Conservation (phyloP, 2,888 invertebrate species). For the Drosophila colorata region DNA sequence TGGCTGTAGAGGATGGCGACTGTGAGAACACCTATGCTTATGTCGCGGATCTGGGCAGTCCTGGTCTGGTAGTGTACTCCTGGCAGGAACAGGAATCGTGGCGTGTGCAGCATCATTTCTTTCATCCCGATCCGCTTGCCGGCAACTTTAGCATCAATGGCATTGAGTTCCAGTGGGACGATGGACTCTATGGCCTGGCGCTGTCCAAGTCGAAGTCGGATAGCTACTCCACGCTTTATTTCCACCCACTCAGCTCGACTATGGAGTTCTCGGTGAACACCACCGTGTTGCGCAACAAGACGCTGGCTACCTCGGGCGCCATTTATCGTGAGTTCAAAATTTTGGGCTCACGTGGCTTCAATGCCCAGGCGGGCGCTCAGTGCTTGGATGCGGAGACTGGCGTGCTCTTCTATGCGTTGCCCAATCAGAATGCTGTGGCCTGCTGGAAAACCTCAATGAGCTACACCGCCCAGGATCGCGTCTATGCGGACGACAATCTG, state of each 20-base stretch:
- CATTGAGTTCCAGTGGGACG: slow-evolving; percentile 90
- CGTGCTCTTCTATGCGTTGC: slow-evolving; percentile 90
- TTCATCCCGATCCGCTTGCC: slow-evolving; percentile 90
- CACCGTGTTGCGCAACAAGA: slow-evolving; percentile 88
- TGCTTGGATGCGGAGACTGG: slow-evolving; percentile 90
- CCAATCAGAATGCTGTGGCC: slow-evolving; percentile 91
- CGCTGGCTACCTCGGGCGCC: slow-evolving; percentile 85
- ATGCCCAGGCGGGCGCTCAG: slow-evolving; percentile 90
- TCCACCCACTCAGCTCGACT: slow-evolving; percentile 92
- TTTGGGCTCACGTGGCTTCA: slow-evolving; percentile 89
- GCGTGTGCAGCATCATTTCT: slow-evolving; percentile 90
- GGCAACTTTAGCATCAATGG: slow-evolving; percentile 91
- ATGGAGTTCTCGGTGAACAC: slow-evolving; percentile 92
- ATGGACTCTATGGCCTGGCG: slow-evolving; percentile 91
- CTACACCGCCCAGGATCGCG: slow-evolving; percentile 90
- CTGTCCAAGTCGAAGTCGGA: slow-evolving; percentile 88
- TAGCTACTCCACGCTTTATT: slow-evolving; percentile 90
- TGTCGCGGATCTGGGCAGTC: slow-evolving; percentile 89
- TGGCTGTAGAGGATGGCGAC: slow-evolving; percentile 91
- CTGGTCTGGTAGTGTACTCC: slow-evolving; percentile 91
- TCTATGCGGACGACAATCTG: slow-evolving; percentile 91
- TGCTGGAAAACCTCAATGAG: slow-evolving; percentile 91
- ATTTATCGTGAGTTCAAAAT: slow-evolving; percentile 89
- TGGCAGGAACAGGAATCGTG: slow-evolving; percentile 90
- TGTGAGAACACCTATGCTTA: slow-evolving; percentile 91